Conservation (phyloP, 2,888 invertebrate species). For the Apodemia zela region DNA sequence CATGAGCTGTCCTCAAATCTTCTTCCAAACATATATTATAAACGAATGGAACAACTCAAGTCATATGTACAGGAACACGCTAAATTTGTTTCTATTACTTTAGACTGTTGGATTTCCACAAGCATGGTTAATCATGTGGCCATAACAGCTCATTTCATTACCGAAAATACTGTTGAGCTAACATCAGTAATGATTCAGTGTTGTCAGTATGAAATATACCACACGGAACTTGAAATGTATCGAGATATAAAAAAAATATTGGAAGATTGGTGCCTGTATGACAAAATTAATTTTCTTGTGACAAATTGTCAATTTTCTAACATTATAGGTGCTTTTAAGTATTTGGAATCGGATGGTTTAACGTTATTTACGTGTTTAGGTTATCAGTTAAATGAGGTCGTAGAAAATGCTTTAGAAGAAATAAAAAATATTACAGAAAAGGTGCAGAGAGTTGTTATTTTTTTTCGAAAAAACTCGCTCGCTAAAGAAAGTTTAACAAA, state of each 20-base stretch:
- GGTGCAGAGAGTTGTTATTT: not conserved
- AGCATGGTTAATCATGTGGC: not conserved
- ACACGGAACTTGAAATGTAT: not conserved
- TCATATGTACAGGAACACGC: not conserved
- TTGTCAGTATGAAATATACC: not conserved
- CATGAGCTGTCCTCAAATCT: not conserved
- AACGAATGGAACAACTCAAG: not conserved
- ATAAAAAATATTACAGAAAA: not conserved
- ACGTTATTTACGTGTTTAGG: not conserved
- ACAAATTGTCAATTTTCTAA: not conserved
- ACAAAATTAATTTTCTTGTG: not conserved
- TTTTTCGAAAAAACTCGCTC: constrained; percentile 3
- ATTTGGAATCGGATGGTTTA: not conserved
- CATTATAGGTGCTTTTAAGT: not conserved
- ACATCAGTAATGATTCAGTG: not conserved
- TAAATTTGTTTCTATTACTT: not conserved
- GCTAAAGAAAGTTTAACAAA: constrained; percentile 10
- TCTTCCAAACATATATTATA: not conserved
- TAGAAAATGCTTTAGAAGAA: not conserved
- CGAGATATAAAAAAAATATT: constrained; percentile 3
- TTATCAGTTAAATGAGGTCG: not conserved
- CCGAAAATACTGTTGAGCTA: constrained; percentile 1
- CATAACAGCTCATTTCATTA: not conserved
- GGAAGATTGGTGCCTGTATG: not conserved
- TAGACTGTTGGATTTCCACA: not conserved